These are phyloP conservation scores for Hyperoplus immaculatus DNA, from an alignment of 2,797 vertebrate genomes.

Conservation along the genomic window DNA sequence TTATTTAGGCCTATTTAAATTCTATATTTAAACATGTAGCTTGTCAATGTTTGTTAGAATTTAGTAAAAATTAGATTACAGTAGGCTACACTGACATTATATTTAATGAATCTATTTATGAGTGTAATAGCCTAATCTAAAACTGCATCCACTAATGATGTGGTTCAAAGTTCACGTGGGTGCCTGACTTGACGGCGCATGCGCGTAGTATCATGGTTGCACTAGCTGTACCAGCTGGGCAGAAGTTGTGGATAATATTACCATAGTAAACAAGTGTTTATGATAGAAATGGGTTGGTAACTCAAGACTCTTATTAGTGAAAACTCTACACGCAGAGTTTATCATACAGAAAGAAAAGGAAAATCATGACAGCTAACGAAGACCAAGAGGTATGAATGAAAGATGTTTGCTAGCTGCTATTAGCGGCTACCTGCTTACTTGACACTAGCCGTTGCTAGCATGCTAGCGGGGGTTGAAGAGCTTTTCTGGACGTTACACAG, in stretches of 20 bases:
- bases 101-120: too few species aligned
- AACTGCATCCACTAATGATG: not conserved
- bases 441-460: slow-evolving; percentile 18
- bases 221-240: not conserved
- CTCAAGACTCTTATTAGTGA: too few species aligned
- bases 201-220: slow-evolving; percentile 43
- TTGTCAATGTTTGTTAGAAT: not conserved
- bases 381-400: slow-evolving; percentile 91
- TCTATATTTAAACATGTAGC: not conserved
- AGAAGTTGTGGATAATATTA: slow-evolving; percentile 25
- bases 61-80: too few species aligned
- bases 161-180: slow-evolving; percentile 36
- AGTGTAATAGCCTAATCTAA: too few species aligned
- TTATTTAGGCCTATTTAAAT: not conserved
- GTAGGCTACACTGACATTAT: not conserved
- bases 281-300: slow-evolving; percentile 46
- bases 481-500: not conserved
- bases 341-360: not conserved
- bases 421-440: slow-evolving; percentile 40
- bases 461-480: not conserved
- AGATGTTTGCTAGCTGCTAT: slow-evolving; percentile 24
- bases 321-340: not conserved
- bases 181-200: slow-evolving; percentile 48
- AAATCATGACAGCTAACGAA: slow-evolving; percentile 92
- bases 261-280: slow-evolving; percentile 29